Conservation (phyloP, 2,797 vertebrate species). For the Rhinatrema bivittatum region DNA sequence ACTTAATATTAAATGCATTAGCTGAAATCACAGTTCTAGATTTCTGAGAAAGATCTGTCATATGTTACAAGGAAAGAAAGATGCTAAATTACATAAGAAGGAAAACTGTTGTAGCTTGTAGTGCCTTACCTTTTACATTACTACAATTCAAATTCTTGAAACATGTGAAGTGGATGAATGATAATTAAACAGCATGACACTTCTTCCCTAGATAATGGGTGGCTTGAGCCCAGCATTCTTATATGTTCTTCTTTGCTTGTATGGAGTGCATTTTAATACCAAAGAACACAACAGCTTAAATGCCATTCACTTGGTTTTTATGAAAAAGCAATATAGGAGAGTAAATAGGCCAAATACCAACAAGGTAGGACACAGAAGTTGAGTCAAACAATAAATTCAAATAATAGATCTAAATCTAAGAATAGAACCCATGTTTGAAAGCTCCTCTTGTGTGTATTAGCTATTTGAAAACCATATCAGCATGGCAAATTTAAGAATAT, state of each 20-base stretch:
- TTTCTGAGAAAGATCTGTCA: background rate
- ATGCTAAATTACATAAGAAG: background rate
- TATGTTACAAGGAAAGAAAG: background rate
- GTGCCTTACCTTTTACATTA: background rate
- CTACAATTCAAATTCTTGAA: background rate
- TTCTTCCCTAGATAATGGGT: slow-evolving; percentile 71
- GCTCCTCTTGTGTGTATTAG: slow-evolving; percentile 10
- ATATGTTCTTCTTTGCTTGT: slow-evolving; percentile 73
- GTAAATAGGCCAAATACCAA: slow-evolving; percentile 97
- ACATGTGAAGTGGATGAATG: slow-evolving; percentile 57
- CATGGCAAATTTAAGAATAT: slow-evolving; percentile 22
- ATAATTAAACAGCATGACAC: slow-evolving; percentile 66
- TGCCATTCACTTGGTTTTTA: slow-evolving; percentile 81
- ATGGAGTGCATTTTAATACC: slow-evolving; percentile 85
- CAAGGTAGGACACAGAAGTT: slow-evolving; percentile 75
- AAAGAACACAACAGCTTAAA: slow-evolving; percentile 89
- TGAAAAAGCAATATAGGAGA: slow-evolving; percentile 92
- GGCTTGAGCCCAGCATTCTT: slow-evolving; percentile 74
- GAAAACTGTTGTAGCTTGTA: too few species aligned
- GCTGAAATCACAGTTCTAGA: background rate
- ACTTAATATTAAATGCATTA: too few species aligned
- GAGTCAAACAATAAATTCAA: slow-evolving; percentile 74
- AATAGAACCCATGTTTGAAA: slow-evolving; percentile 4
- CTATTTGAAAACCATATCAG: slow-evolving; percentile 17
- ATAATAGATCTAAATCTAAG: slow-evolving; percentile 42